Evolutionary conservation across 2,888 invertebrate genomes (phyloP), one percentile per base, ranked within the genome.

Genomic region (Hirudinaria manillensis): DNA sequence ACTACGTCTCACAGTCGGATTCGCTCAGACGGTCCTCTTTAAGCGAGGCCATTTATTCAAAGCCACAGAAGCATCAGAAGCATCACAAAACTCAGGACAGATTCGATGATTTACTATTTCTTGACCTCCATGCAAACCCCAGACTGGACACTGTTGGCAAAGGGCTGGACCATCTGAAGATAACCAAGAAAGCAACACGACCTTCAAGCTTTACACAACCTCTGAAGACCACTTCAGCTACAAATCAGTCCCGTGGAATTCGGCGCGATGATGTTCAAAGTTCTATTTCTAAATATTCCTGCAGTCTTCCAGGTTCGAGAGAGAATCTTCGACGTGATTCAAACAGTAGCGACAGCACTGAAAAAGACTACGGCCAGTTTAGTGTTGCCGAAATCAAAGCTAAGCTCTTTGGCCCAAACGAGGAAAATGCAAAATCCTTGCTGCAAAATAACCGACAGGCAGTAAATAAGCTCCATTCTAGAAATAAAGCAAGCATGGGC

Each of bases 381-480:
- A 77, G 74, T 38, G 65, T 77, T n/a, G 36, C 72, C 16, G 74
- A 53, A 34, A 76, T 78, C 56, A 78, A 77, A 51, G 72, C 72
- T n/a, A 76, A 75, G 24, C 67, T 78, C 45, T 78, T 77, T 70
- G 77, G 78, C 6, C 61, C 71, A 7, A 70, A 72, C 51, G 78
- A 77, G 21, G 76, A 76, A 38, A 61, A 74, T 24, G 36, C 61
- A 32, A 21, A 7, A 34, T n/a, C 34, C 36, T 36, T 34, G 29
- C 27, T 68, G 13, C 6, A 2, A 61, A 7, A 7, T 45, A 16
- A 45, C 45, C 45, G 45, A 45, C 45, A 45, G 16, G 45, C 3
- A 10, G 16, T 10, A 45, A 16, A 45, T 45, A 45, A 45, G 45
- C 45, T 45, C 45, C 45, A 45, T 45, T 45, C 45, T 45, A 45